Base-by-base conservation (phyloP, 2,113 vertebrate genomes). In the Lipotes vexillifer region DNA sequence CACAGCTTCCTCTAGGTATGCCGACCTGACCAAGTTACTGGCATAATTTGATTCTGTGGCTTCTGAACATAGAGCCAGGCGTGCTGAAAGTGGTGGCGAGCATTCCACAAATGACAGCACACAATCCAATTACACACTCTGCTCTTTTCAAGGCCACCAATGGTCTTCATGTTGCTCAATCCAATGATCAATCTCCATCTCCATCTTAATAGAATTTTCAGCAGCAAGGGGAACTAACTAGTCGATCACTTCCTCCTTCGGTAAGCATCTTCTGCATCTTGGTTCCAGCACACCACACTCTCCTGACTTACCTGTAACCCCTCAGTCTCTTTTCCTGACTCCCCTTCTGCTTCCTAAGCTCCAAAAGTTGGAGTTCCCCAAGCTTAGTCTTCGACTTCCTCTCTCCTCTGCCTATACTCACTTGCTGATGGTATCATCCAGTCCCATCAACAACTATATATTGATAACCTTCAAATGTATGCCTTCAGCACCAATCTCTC, bases 91-190 rank as follows among this genome's bases (percentile, higher is more conserved):
- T 33, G 44, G 14, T 46, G n/a, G 33, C 2, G 31, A 69, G 9
- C 57, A 65, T 38, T 92, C 66, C 21, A 78, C 8, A 88, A 78
- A 17, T 44, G 55, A 31, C 6, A 65, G 12, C 68, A 77, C 57
- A 8, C 1, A 7, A 8, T 77, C 7, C 14, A 75, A 52, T 55
- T 12, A 6, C 27, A 57, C 5, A 49, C 0, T 2, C 0, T 2
- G 14, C 20, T 87, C 46, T 84, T 49, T 72, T 49, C 15, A 33
- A 81, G 74, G 23, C 12, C 29, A 33, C 11, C 15, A 82, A 25
- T 46, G 36, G n/a, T 14, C 17, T 80, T 20, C 5, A 9, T 15
- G 31, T 88, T 80, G n/a, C 33, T 57, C 46, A 72, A 57, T 41
- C 7, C 55, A 85, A 25, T 15, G 23, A 52, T 13, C 18, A 63